phyloP scores from a whole-genome alignment of 2,797 vertebrate genomes.

The Sitta carolinensis region DNA sequence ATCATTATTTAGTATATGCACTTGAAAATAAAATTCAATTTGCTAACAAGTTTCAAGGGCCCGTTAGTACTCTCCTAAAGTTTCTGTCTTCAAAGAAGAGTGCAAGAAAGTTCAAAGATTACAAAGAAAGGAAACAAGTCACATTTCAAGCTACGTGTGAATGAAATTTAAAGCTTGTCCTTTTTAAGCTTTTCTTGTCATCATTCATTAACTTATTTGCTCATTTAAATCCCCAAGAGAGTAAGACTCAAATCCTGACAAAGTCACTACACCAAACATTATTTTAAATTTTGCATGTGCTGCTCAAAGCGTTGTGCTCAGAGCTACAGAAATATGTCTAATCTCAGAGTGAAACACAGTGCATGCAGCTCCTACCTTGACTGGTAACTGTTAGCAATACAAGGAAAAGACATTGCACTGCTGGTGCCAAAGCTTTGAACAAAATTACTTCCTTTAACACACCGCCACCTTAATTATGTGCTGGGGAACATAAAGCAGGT shows the following conservation, averaged over 20 bases:
- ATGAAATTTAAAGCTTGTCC: background rate
- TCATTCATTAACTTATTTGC: constrained; percentile 53
- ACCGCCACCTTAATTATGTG: constrained; percentile 92
- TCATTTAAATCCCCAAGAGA: constrained; percentile 7
- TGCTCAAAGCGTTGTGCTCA: constrained; percentile 50
- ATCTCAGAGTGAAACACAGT: constrained; percentile 75
- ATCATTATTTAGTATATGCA: background rate
- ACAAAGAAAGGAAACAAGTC: background rate
- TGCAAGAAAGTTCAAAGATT: background rate
- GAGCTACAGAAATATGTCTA: constrained; percentile 34
- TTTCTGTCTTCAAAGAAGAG: background rate
- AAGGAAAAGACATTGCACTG: constrained; percentile 79
- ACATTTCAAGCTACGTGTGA: background rate
- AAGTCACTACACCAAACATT: background rate
- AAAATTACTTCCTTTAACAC: constrained; percentile 95
- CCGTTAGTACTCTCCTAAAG: background rate
- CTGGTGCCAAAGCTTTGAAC: constrained; percentile 91
- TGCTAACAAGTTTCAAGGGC: background rate
- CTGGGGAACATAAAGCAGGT: constrained; percentile 92
- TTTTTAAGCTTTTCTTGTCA: constrained; percentile 45
- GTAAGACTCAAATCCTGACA: constrained; percentile 1
- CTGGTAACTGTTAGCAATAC: constrained; percentile 83
- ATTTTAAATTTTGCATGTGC: constrained; percentile 43
- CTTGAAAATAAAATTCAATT: background rate
- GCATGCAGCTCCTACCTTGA: constrained; percentile 77